Evolutionary conservation across 1,140 invertebrate species (phyloP).

Genomic region (Drosophila takahashii): DNA sequence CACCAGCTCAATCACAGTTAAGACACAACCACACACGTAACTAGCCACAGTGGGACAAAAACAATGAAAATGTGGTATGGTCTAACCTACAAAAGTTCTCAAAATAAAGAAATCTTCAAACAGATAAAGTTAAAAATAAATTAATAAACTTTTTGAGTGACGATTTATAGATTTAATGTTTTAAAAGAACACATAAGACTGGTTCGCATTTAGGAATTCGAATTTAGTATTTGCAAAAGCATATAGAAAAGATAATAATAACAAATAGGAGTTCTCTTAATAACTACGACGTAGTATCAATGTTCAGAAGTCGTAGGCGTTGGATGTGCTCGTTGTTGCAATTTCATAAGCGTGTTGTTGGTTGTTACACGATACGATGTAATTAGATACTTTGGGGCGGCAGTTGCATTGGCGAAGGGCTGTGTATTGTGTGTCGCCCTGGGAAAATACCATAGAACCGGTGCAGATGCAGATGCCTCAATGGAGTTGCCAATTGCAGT

Average conservation of each 20-base stretch:
- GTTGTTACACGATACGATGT: constrained; percentile 64
- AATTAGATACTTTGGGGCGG: constrained; percentile 67
- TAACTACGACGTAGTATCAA: constrained; percentile 16
- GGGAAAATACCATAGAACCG: constrained; percentile 53
- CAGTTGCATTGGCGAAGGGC: constrained; percentile 25
- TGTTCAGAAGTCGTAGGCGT: constrained; percentile 52
- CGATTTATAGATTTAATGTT: no score
- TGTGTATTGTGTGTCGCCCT: constrained; percentile 45
- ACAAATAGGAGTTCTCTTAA: no score
- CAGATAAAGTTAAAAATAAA: no score
- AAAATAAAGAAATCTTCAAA: no score
- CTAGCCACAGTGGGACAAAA: constrained; percentile 31
- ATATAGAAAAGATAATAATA: no score
- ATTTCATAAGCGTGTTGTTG: constrained; percentile 37
- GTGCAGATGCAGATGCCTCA: constrained; percentile 52
- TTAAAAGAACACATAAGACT: no score
- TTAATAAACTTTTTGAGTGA: no score
- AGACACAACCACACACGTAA: constrained; percentile 30
- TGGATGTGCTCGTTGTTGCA: constrained; percentile 40
- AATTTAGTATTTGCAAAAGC: no score
- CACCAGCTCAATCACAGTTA: constrained; percentile 54
- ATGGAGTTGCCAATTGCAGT: constrained; percentile 64
- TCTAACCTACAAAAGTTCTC: no score
- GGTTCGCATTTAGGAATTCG: no score
- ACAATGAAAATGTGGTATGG: not conserved